Conservation (phyloP, 2,888 invertebrate species). For the Drosophila siamana region DNA sequence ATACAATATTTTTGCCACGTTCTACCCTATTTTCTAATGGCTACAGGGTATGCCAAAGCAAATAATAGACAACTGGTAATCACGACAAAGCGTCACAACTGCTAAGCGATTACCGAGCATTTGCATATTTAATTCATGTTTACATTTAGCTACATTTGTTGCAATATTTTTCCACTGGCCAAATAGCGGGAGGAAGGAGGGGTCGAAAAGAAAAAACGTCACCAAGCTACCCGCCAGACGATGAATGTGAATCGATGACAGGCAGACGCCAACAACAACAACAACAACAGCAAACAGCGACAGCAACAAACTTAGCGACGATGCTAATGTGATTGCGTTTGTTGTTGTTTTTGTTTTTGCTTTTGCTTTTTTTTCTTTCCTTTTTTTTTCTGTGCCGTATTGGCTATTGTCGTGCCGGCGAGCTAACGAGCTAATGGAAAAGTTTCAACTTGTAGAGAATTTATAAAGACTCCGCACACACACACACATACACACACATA, state of each 20-base stretch:
- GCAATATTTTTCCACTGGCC: conserved; percentile 67
- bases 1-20: not conserved
- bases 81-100: conserved; percentile 15
- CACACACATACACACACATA: not conserved
- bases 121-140: conserved; percentile 68
- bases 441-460: conserved; percentile 62
- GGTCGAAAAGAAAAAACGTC: conserved; percentile 43
- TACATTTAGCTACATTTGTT: conserved; percentile 49
- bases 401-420: conserved; percentile 64
- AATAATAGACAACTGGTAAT: conserved; percentile 13
- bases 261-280: conserved; percentile 46
- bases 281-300: not conserved
- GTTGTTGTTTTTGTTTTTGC: conserved; percentile 34
- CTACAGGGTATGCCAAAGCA: conserved; percentile 5
- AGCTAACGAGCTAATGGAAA: conserved; percentile 81
- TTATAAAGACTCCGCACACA: conserved; percentile 36
- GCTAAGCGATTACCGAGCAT: conserved; percentile 37
- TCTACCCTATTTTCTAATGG: not conserved
- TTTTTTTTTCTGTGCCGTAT: conserved; percentile 28
- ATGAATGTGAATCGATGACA: conserved; percentile 65
- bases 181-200: conserved; percentile 37
- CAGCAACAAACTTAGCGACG: conserved; percentile 14
- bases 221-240: conserved; percentile 39
- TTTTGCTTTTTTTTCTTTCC: too few species aligned
- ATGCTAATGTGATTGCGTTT: conserved; percentile 67